phyloP scores from a whole-genome alignment of 2,888 invertebrate species.

The Strigamia transsilvanica region DNA sequence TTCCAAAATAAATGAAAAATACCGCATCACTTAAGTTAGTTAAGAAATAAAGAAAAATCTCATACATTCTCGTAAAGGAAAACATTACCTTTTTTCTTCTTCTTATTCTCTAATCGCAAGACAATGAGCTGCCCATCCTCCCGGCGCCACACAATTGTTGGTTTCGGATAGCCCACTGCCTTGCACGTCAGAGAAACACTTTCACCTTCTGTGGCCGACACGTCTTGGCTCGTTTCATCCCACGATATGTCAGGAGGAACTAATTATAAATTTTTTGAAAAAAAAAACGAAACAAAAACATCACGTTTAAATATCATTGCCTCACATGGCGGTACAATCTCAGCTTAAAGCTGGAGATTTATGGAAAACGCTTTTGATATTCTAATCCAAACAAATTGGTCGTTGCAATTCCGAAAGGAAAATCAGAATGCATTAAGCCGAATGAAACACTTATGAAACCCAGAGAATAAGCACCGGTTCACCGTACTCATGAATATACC shows the following conservation, averaged over 20 bases:
- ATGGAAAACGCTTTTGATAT: slow-evolving; percentile 33
- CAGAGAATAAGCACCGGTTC: slow-evolving; percentile 28
- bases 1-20: not conserved
- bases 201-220: slow-evolving; percentile 58
- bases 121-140: slow-evolving; percentile 87
- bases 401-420: slow-evolving; percentile 36
- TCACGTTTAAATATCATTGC: not conserved
- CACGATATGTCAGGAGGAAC: slow-evolving; percentile 57
- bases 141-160: slow-evolving; percentile 84
- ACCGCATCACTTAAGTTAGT: not conserved
- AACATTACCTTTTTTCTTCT: slow-evolving; percentile 70
- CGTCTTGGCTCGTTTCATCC: slow-evolving; percentile 57
- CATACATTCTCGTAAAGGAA: too few relatives aligned
- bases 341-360: slow-evolving; percentile 13
- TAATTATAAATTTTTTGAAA: slow-evolving; percentile 24
- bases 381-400: slow-evolving; percentile 48
- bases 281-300: not conserved
- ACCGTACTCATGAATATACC: slow-evolving; percentile 36
- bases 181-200: slow-evolving; percentile 59
- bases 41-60: too few relatives aligned
- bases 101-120: slow-evolving; percentile 77
- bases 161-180: slow-evolving; percentile 64
- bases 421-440: slow-evolving; percentile 33
- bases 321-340: not conserved
- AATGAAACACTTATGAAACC: slow-evolving; percentile 22